Evolutionary conservation across 2,888 invertebrate species (phyloP), one percentile per base, ranked within the genome.

Genomic region (Drosophila hamatofila): DNA sequence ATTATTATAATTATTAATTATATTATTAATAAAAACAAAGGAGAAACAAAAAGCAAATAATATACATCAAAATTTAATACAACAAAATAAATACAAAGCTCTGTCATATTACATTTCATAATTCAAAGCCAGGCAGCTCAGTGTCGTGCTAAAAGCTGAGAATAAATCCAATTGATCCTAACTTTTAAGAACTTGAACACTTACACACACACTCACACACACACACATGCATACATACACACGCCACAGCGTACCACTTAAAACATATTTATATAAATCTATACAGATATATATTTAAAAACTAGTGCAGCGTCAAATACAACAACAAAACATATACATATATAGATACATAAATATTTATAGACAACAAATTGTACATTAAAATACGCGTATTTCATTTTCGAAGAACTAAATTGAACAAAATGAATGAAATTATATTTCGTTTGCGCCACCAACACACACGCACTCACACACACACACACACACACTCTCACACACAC

Each of bases 1-100:
- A 90, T 91, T 90, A 90, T 91, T 91, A 91, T 91, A 91, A 91
- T 91, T 91, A 81, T 84, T 91, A 91, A 88, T 89, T 89, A 83
- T 89, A 89, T 85, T 88, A 85, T 81, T 83, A 89, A 84, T 80
- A 88, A 87, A 83, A 78, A 74, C 74, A 84, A 81, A 71, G 48
- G 35, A 78, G 49, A 70, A 72, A 80, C 48, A 69, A 72, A 72
- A 59, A 61, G 72, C 70, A 81, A 79, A 60, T 74, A 71, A 77
- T 60, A 86, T 77, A 73, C 57, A 65, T 39, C 57, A 57, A 54
- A 57, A 75, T 67, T 76, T 76, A 64, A 76, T 76, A 39, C 39
- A 35, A 49, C 55, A 59, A 65, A 62, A 46, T 60, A 80, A 79
- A 61, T 56, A 61, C 60, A 51, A 62, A 67, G 57, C 60, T 68